A percentile compares a stretch with the other conserved stretches of the same genome.
phyloP scores from a whole-genome alignment of 1,140 invertebrate genomes.

The Hyles euphorbiae region DNA sequence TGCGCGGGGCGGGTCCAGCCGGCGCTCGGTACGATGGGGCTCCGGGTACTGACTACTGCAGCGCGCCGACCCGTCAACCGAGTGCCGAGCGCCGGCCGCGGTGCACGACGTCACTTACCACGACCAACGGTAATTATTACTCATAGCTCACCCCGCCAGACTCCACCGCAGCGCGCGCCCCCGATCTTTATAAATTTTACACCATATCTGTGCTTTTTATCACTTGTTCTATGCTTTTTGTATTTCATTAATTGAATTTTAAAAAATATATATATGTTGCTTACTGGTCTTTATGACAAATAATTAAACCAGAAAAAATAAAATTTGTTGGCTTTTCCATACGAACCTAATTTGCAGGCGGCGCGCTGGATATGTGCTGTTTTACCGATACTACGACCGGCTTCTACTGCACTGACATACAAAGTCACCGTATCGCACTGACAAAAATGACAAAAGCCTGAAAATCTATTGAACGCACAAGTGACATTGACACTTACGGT shows the following conservation, averaged over 20 bases:
- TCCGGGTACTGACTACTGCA: slow-evolving; percentile 26
- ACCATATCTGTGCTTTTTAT: no score
- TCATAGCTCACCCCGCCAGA: slow-evolving; percentile 40
- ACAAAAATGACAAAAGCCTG: neutral
- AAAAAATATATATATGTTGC: no score
- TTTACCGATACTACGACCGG: slow-evolving; percentile 16
- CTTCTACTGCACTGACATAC: neutral
- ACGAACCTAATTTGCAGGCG: slow-evolving; percentile 21
- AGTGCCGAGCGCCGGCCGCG: slow-evolving; percentile 40
- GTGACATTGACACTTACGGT: no score
- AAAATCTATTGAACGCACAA: no score
- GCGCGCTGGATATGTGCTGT: slow-evolving; percentile 15
- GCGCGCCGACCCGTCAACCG: slow-evolving; percentile 23
- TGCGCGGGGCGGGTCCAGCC: slow-evolving; percentile 44
- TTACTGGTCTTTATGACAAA: no score
- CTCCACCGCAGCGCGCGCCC: slow-evolving; percentile 30
- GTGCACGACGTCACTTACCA: slow-evolving; percentile 67
- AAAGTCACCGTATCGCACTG: slow-evolving; percentile 3
- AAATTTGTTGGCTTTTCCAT: slow-evolving; percentile 20
- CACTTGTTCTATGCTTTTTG: no score
- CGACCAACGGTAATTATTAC: slow-evolving; percentile 64
- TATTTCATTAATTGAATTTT: no score
- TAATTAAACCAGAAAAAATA: slow-evolving; percentile 2
- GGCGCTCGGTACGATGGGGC: slow-evolving; percentile 49
- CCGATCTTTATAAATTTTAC: neutral